Evolutionary conservation across 2,113 vertebrate genomes (phyloP), one percentile per base, ranked within the genome.

Genomic region (human (Homo sapiens)): DNA sequence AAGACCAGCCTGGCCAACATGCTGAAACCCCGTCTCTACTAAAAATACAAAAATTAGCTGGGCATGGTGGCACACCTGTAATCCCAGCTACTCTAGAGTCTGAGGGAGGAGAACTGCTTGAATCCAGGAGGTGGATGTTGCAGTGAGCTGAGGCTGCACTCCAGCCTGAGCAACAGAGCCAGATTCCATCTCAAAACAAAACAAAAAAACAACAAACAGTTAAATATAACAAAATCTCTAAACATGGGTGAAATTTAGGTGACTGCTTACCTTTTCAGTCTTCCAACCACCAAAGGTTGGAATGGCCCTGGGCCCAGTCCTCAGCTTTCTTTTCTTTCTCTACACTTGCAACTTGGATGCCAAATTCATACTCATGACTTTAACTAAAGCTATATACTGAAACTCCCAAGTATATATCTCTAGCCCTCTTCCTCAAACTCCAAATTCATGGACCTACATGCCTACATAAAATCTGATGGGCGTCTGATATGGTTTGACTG

Each of bases 311-410:
- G 73, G 78, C 10, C 64, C 27, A 27, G 48, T 20, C 27, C 50
- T 38, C n/a, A 30, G 68, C 70, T 25, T 40, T 32, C 52, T 72
- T 75, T 59, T 32, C n/a, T 45, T 35, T 79, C 52, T 55, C n/a
- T 59, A 4, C 25, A 2, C 20, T 40, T 11, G 35, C 8, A 10
- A 55, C 76, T 16, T n/a, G 32, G 35, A 40, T 7, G 76, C 68
- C 22, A 0, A 4, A 2, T 35, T 27, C 17, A 40, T 1, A 25
- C 10, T 59, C 3, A 43, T 22, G 38, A 14, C 64, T 64, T 27
- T 35, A 52, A 52, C 23, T n/a, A 18, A 81, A 89, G 35, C 40
- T 7, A 11, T 4, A 38, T 25, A 22, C 55, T 17, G 13, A 45
- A 32, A 8, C 79, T 89, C 48, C 57, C 79, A 22, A 38, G 13